phyloP scores from a whole-genome alignment of 2,888 invertebrate genomes.

The Acheta domesticus region DNA sequence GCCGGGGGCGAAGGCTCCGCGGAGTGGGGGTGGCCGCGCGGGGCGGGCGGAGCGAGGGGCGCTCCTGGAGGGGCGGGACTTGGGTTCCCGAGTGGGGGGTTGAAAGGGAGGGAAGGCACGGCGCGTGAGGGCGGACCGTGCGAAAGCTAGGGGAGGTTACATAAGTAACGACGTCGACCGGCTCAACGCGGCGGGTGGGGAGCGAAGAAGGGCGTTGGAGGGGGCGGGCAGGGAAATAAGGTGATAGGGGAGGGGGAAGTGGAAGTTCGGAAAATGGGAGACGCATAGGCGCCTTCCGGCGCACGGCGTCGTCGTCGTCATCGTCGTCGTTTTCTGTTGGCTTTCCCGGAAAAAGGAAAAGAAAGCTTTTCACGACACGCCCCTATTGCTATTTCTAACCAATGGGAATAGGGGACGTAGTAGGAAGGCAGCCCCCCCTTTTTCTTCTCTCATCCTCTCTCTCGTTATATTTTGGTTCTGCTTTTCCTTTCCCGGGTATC shows the following conservation, averaged over 20 bases:
- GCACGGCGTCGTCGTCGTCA: slow-evolving; percentile 18
- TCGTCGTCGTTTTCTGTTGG: slow-evolving; percentile 25
- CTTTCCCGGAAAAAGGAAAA: slow-evolving; percentile 20
- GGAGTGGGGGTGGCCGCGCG: not conserved
- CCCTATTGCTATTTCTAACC: slow-evolving; percentile 23
- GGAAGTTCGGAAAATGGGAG: slow-evolving; percentile 27
- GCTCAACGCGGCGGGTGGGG: not conserved
- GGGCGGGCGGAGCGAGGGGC: not conserved
- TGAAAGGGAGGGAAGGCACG: not conserved
- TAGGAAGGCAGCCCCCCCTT: slow-evolving; percentile 19
- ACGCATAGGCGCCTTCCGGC: slow-evolving; percentile 25
- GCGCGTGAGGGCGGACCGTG: not conserved
- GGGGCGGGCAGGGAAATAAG: slow-evolving; percentile 23
- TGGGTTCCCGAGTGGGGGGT: not conserved
- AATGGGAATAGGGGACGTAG: slow-evolving; percentile 28
- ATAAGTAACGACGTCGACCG: not conserved
- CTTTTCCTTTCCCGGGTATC: not conserved
- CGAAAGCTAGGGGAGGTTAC: not conserved
- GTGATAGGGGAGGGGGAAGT: not conserved
- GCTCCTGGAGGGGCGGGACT: not conserved
- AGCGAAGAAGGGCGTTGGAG: not conserved
- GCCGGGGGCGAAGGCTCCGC: not conserved
- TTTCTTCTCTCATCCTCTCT: slow-evolving; percentile 21
- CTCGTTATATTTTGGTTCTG: slow-evolving; percentile 12
- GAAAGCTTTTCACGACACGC: slow-evolving; percentile 25